Percentiles rank a stretch among this genome's conserved stretches.
phyloP scores from a whole-genome alignment of 2,113 vertebrate genomes.

The Pterocles burchelli region DNA sequence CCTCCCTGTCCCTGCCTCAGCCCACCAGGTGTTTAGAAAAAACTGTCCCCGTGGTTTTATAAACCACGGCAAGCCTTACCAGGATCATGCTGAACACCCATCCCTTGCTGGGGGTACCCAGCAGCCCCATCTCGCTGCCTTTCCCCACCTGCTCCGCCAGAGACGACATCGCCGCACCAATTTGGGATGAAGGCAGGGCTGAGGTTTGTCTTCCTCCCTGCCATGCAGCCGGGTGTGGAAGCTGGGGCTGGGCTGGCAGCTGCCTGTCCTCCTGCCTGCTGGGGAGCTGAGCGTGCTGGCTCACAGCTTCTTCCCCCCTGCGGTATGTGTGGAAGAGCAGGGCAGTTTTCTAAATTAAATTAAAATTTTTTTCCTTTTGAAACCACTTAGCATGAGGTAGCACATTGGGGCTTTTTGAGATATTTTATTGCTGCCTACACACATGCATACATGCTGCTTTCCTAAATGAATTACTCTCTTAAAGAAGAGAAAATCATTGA shows the following conservation, averaged over 20 bases:
- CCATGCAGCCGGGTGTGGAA: not conserved
- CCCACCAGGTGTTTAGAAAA: too few species aligned
- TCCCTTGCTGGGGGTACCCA: not conserved
- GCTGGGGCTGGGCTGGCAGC: not conserved
- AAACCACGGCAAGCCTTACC: too few species aligned
- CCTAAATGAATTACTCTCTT: conserved; percentile 33
- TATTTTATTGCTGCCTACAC: conserved; percentile 28
- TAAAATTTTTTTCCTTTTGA: conserved; percentile 39
- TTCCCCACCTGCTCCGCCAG: not conserved
- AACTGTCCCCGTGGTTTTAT: too few species aligned
- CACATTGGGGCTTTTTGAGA: not conserved
- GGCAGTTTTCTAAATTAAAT: conserved; percentile 43
- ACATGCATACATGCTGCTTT: conserved; percentile 23
- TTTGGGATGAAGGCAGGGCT: not conserved
- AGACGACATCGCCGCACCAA: accelerated
- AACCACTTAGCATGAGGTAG: conserved; percentile 37
- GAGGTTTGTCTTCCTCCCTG: not conserved
- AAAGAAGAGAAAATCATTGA: conserved; percentile 29
- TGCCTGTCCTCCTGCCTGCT: not conserved
- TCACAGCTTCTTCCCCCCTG: not conserved
- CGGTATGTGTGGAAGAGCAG: not conserved
- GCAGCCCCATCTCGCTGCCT: not conserved
- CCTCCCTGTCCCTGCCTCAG: too few species aligned
- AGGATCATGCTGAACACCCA: accelerated
- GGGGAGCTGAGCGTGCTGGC: not conserved